These are phyloP conservation scores for Odontamblyopus rebecca DNA, from an alignment of 2,797 vertebrate species.

Conservation along the genomic window DNA sequence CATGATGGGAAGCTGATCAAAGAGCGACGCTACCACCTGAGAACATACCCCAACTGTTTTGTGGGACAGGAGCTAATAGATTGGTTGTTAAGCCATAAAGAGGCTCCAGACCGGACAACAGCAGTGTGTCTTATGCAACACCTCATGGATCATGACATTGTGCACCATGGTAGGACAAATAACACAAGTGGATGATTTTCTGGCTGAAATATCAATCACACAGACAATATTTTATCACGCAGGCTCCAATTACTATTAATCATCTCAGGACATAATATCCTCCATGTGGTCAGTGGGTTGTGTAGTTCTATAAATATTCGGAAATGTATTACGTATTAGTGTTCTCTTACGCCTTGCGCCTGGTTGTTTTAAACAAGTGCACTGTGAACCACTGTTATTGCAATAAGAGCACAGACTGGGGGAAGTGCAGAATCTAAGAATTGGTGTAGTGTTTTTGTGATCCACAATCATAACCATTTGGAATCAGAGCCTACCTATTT, in stretches of 20 bases:
- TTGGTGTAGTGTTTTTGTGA: no score
- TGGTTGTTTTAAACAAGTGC: neutral
- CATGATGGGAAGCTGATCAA: slow-evolving; percentile 88
- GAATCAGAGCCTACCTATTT: neutral
- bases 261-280: neutral
- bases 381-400: neutral
- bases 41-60: slow-evolving; percentile 88
- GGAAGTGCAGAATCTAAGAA: neutral
- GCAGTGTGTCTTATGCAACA: slow-evolving; percentile 85
- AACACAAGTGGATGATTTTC: neutral
- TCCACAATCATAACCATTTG: no score
- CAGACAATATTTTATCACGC: neutral
- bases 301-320: neutral
- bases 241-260: neutral
- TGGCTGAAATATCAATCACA: neutral
- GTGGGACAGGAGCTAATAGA: slow-evolving; percentile 85
- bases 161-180: slow-evolving; percentile 83
- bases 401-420: no score
- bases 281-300: neutral
- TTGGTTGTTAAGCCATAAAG: slow-evolving; percentile 86
- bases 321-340: neutral
- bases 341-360: neutral
- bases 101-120: slow-evolving; percentile 79
- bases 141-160: slow-evolving; percentile 86
- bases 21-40: slow-evolving; percentile 82